These are phyloP conservation scores for Synchiropus splendidus DNA, from an alignment of 2,113 vertebrate genomes.

Conservation along the genomic window DNA sequence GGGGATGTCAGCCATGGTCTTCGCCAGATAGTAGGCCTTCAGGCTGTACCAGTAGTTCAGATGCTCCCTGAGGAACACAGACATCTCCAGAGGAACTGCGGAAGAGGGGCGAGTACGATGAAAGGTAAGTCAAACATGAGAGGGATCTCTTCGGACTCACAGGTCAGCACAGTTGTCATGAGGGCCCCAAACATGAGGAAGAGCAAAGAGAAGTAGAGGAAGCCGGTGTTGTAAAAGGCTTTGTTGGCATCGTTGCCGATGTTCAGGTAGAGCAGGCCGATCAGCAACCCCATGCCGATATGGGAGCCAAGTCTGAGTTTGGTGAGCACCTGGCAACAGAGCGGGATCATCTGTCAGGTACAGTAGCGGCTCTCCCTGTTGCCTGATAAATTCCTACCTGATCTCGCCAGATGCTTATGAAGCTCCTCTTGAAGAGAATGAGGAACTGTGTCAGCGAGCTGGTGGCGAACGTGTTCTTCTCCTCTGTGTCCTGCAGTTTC, in stretches of 20 bases:
- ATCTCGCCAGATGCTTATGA: conserved; percentile 88
- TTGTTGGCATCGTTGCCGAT: conserved; percentile 93
- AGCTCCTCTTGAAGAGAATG: conserved; percentile 94
- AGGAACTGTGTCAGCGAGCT: conserved; percentile 90
- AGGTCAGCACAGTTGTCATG: conserved; percentile 96
- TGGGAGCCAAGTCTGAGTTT: conserved; percentile 93
- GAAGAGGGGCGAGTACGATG: conserved; percentile 14
- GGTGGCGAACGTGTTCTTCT: conserved; percentile 90
- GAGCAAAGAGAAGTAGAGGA: conserved; percentile 98
- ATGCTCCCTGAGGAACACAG: conserved; percentile 90
- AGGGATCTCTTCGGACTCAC: no score
- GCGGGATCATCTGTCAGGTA: background rate
- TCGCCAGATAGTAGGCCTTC: conserved; percentile 94
- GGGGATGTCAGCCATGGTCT: conserved; percentile 92
- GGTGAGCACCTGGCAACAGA: conserved; percentile 77
- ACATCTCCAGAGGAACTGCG: conserved; percentile 93
- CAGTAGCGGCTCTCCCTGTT: no score
- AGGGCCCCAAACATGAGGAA: conserved; percentile 97
- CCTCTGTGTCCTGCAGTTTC: conserved; percentile 74
- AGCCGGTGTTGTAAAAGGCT: conserved; percentile 97
- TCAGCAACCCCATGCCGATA: conserved; percentile 84
- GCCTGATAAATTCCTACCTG: conserved; percentile 69
- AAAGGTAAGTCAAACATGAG: no score
- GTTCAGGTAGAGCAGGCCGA: conserved; percentile 93
- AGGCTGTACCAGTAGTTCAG: conserved; percentile 99